A percentile compares a stretch with the other conserved stretches of the same genome.
Evolutionary conservation across 2,797 vertebrate genomes (phyloP).

Genomic region (Xiphophorus birchmanni): DNA sequence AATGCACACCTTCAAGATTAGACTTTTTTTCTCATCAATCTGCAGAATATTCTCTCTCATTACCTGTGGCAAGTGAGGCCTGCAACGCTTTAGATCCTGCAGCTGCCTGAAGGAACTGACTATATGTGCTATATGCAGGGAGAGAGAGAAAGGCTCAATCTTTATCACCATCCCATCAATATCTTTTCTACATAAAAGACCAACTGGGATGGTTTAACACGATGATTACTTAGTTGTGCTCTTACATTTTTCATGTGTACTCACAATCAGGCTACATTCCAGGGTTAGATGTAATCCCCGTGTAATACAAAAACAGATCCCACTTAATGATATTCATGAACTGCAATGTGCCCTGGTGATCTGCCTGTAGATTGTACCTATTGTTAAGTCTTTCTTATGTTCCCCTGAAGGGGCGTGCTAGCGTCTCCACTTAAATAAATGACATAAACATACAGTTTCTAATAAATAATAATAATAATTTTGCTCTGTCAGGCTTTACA

Average conservation of each 20-base stretch:
- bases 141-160: not conserved
- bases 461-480: not conserved
- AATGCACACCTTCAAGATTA: not conserved
- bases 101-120: not conserved
- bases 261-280: slow-evolving; percentile 76
- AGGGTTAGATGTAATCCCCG: slow-evolving; percentile 78
- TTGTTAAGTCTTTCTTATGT: slow-evolving; percentile 67
- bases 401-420: slow-evolving; percentile 50
- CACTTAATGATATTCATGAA: slow-evolving; percentile 82
- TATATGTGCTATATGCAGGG: not conserved
- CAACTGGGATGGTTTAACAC: slow-evolving; percentile 62
- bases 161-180: slow-evolving; percentile 4
- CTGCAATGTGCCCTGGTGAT: slow-evolving; percentile 61
- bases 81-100: not conserved
- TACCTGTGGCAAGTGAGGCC: not conserved
- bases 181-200: slow-evolving; percentile 42
- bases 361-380: slow-evolving; percentile 70
- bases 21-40: not conserved
- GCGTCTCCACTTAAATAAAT: slow-evolving; percentile 66
- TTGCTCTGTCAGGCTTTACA: not conserved
- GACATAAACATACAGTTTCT: slow-evolving; percentile 48
- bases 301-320: slow-evolving; percentile 77
- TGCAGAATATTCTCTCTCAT: not conserved
- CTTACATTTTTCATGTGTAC: slow-evolving; percentile 71
- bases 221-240: slow-evolving; percentile 68